phyloP scores from a whole-genome alignment of 2,797 vertebrate species.

The Thalassophryne amazonica region DNA sequence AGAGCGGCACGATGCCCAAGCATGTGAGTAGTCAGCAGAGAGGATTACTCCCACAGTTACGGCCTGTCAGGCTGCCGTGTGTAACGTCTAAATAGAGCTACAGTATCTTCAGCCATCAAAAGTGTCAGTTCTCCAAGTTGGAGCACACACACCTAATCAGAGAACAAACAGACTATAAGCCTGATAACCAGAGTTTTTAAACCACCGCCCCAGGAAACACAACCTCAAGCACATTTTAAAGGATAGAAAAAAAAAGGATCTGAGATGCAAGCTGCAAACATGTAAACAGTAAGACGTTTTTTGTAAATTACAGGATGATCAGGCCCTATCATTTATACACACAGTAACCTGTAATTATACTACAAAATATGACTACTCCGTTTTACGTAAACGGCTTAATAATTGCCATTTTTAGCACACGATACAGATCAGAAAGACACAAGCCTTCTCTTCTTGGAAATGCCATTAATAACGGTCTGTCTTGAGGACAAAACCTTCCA shows the following conservation, averaged over 20 bases:
- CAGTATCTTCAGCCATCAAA: slow-evolving; percentile 28
- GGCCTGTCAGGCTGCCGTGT: slow-evolving; percentile 28
- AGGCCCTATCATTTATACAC: neutral
- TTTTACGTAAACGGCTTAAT: neutral
- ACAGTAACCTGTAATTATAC: slow-evolving; percentile 2
- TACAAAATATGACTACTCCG: neutral
- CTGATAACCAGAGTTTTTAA: slow-evolving; percentile 32
- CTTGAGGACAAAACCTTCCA: slow-evolving; percentile 51
- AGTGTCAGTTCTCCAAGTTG: slow-evolving; percentile 9
- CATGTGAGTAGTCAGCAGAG: slow-evolving; percentile 45
- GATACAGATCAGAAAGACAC: slow-evolving; percentile 6
- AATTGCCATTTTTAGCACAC: neutral
- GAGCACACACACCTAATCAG: slow-evolving; percentile 29
- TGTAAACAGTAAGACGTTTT: neutral
- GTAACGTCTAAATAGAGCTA: too few species aligned
- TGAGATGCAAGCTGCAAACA: too few species aligned
- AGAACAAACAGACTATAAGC: slow-evolving; percentile 15
- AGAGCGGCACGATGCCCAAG: slow-evolving; percentile 11
- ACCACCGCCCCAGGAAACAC: neutral
- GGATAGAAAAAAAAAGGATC: slow-evolving; percentile 3
- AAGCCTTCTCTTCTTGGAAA: slow-evolving; percentile 26
- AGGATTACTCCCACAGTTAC: slow-evolving; percentile 52
- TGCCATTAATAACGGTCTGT: slow-evolving; percentile 32
- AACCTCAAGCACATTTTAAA: slow-evolving; percentile 2
- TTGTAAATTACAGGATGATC: neutral